A percentile compares a stretch with the other conserved stretches of the same genome.
Conservation (phyloP, 2,797 vertebrate genomes). For the Platyrinchus mystaceus region DNA sequence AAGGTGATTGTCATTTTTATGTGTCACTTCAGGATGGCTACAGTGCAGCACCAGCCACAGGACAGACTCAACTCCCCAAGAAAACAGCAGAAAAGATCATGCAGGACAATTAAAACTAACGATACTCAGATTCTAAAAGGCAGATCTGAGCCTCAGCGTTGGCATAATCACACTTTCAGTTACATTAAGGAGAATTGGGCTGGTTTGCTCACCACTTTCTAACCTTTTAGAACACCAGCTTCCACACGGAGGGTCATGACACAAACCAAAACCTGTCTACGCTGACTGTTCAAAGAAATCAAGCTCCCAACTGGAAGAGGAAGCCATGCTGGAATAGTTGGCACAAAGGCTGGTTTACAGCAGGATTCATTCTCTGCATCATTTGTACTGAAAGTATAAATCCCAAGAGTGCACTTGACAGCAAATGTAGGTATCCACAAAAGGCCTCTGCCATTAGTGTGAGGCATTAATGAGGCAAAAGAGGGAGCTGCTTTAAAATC, state of each 20-base stretch:
- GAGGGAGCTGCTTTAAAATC: background rate
- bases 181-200: fast-evolving
- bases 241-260: background rate
- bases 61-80: background rate
- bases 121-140: background rate
- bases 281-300: background rate
- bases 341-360: background rate
- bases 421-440: background rate
- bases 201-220: background rate
- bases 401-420: background rate
- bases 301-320: background rate
- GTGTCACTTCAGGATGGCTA: background rate
- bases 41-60: background rate
- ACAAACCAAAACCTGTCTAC: background rate
- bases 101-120: background rate
- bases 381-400: background rate
- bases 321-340: background rate
- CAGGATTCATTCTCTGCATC: background rate
- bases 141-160: fast-evolving
- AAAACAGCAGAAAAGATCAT: background rate
- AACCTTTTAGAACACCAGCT: background rate
- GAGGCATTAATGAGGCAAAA: background rate
- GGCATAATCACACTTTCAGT: background rate
- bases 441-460: background rate
- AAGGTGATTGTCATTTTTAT: background rate